Conservation (phyloP, 1,140 invertebrate genomes). For the Cecropterus lyciades region DNA sequence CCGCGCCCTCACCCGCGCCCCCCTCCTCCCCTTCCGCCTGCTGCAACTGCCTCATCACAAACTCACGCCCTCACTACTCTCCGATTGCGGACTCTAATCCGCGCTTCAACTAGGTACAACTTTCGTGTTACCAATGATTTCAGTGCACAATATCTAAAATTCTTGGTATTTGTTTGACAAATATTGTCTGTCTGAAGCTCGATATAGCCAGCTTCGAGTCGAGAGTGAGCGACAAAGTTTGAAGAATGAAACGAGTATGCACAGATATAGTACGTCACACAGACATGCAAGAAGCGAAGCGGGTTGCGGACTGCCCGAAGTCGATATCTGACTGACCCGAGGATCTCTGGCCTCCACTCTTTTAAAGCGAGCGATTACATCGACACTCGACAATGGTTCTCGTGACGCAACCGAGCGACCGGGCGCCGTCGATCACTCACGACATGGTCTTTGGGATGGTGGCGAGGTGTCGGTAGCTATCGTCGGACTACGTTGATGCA, state of each 20-base stretch:
- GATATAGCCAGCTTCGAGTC: conserved; percentile 1
- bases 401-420: background rate
- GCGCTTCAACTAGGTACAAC: conserved; percentile 3
- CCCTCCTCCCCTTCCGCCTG: conserved; percentile 81
- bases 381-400: conserved; percentile 1
- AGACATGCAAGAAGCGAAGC: conserved; percentile 54
- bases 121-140: conserved; percentile 9
- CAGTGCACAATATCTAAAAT: conserved; percentile 4
- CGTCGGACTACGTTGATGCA: conserved; percentile 30
- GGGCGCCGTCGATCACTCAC: background rate
- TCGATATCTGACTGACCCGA: conserved; percentile 10
- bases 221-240: conserved; percentile 19
- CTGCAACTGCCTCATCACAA: conserved; percentile 71
- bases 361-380: conserved; percentile 19
- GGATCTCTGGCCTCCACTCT: background rate
- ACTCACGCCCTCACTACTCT: conserved; percentile 38
- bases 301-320: conserved; percentile 25
- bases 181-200: conserved; percentile 2
- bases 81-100: conserved; percentile 31
- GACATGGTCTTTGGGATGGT: background rate
- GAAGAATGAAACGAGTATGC: conserved; percentile 29
- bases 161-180: too few species aligned
- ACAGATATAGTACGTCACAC: conserved; percentile 6
- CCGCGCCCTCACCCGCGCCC: conserved; percentile 81
- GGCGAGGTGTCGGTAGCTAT: too few species aligned